These are phyloP conservation scores for Aleadryas rufinucha DNA, from an alignment of 2,113 vertebrate genomes.

Conservation along the genomic window DNA sequence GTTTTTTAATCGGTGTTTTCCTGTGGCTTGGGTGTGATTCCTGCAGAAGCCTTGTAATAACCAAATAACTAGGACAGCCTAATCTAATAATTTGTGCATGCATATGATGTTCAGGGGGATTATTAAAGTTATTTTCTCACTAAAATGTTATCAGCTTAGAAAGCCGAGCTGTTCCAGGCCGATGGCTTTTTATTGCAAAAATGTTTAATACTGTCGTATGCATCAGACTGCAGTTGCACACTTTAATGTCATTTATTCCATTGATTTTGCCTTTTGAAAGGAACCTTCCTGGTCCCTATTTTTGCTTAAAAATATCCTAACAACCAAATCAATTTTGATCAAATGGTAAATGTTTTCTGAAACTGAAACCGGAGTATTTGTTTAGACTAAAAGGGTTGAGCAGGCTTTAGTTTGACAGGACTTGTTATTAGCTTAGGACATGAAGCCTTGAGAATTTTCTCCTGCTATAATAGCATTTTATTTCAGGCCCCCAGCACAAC, in stretches of 20 bases:
- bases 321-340: not conserved
- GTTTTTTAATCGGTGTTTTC: constrained; percentile 28
- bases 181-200: not conserved
- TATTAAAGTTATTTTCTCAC: constrained; percentile 62
- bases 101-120: constrained; percentile 41
- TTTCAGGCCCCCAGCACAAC: not conserved
- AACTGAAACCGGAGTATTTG: not conserved
- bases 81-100: constrained; percentile 57
- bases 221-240: not conserved
- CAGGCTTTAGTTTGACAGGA: not conserved
- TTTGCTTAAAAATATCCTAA: not conserved
- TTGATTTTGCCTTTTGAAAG: not conserved
- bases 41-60: constrained; percentile 43
- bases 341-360: not conserved
- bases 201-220: not conserved
- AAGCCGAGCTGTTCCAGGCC: not conserved
- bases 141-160: constrained; percentile 51
- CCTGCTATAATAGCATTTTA: not conserved
- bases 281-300: not conserved
- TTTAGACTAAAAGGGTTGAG: not conserved
- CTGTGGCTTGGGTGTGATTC: constrained; percentile 59
- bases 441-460: not conserved
- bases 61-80: constrained; percentile 45
- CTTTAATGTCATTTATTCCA: not conserved
- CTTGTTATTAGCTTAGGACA: not conserved